Evolutionary conservation across 2,797 vertebrate genomes (phyloP), one percentile per base, ranked within the genome.

Genomic region (Siniperca obscura): DNA sequence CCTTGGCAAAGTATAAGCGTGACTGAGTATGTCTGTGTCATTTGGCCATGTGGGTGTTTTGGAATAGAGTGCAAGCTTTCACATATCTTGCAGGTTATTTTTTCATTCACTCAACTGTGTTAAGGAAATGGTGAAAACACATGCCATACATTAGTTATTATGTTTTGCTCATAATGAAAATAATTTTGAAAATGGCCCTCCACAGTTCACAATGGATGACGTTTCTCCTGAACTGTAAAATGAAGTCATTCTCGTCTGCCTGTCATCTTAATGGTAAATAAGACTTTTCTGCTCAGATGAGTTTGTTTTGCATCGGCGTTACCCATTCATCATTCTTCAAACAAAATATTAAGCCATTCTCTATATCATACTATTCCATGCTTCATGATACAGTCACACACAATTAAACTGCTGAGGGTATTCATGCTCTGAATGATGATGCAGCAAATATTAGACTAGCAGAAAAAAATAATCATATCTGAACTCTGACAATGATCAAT

Each of bases 1-100:
- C 56, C 61, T 86, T 90, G 88, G 90, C 87, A 87, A 81, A 85
- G 80, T 83, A 75, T 38, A 84, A 80, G 82, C 50, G 60, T 86
- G 77, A 84, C 83, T 70, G 81, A 89, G 74, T 85, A 55, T 70
- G 81, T 76, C 87, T 86, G 70, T 92, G 87, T 89, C 88, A 73
- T 90, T 92, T 86, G 81, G 78, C 72, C 73, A 78, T 62, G 80
- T 91, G 89, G 83, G 87, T 91, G 86, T 92, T 89, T 86, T 86
- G 80, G 69, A 86, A 83, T 56, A 46, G 81, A 83, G 14, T 34
- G 53, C 36, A 78, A 72, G 73, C 76, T 80, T 89, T 90, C 74
- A 68, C 50, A 84, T 74, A 76, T 89, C 75, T 74, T 40, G 25
- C 61, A 81, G 81, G 69, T 87, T 90, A 77, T 87, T 85, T 89